These are phyloP conservation scores for Numenius arquata DNA, from an alignment of 2,113 vertebrate genomes.

Conservation along the genomic window DNA sequence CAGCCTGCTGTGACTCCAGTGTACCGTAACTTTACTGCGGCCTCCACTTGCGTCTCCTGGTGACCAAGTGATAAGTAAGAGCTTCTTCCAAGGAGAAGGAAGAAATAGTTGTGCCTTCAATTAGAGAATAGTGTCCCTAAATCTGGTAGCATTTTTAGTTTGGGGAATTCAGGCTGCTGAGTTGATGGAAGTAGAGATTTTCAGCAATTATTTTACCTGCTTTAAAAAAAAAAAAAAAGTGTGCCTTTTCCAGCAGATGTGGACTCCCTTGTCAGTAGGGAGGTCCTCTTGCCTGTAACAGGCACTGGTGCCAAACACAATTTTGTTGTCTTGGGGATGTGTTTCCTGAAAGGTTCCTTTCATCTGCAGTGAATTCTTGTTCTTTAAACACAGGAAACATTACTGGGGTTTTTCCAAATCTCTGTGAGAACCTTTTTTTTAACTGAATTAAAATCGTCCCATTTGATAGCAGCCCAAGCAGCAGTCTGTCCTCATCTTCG, in stretches of 20 bases:
- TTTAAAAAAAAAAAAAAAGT: neutral
- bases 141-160: neutral
- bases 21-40: neutral
- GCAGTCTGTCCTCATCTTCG: neutral
- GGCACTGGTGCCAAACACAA: neutral
- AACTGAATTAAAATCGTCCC: neutral
- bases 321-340: neutral
- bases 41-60: neutral
- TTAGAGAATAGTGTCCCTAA: neutral
- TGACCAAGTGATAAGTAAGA: neutral
- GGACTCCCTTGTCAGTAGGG: neutral
- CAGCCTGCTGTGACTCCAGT: neutral
- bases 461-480: neutral
- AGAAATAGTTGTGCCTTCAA: neutral
- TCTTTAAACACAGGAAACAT: constrained; percentile 13
- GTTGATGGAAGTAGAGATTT: neutral
- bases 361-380: neutral
- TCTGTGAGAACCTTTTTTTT: neutral
- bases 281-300: neutral
- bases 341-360: constrained; percentile 11
- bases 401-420: neutral
- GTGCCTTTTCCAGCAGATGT: neutral
- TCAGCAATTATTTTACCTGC: neutral
- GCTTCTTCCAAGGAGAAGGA: neutral
- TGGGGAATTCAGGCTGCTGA: neutral